A percentile compares a stretch with the other conserved stretches of the same genome.
Evolutionary conservation across 2,888 invertebrate genomes (phyloP).

Genomic region (Venustoraphidia nigricollis): DNA sequence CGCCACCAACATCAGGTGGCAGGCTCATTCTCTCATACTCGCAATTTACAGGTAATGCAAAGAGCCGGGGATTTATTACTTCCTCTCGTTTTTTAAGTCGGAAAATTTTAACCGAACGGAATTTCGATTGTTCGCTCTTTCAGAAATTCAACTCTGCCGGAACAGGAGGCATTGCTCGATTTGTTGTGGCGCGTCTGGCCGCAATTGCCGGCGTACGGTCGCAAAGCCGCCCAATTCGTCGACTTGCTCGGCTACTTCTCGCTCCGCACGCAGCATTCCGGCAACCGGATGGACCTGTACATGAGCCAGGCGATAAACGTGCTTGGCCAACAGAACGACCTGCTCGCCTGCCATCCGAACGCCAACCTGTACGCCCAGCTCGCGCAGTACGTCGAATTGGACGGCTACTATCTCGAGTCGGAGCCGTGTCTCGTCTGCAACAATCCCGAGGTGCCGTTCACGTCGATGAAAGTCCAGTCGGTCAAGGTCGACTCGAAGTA

Average conservation of each 20-base stretch:
- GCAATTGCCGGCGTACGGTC: slow-evolving; percentile 73
- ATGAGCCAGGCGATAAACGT: slow-evolving; percentile 77
- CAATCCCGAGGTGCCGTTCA: slow-evolving; percentile 88
- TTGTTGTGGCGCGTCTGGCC: slow-evolving; percentile 89
- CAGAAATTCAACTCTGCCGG: slow-evolving; percentile 58
- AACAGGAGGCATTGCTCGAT: slow-evolving; percentile 67
- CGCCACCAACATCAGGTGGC: slow-evolving; percentile 85
- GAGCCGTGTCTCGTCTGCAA: slow-evolving; percentile 97
- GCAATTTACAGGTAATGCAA: slow-evolving; percentile 58
- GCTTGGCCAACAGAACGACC: slow-evolving; percentile 74
- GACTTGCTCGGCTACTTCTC: slow-evolving; percentile 92
- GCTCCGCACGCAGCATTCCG: slow-evolving; percentile 60
- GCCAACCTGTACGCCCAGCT: slow-evolving; percentile 83
- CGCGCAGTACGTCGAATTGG: slow-evolving; percentile 87
- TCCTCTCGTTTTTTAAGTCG: not conserved
- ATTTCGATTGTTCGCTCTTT: slow-evolving; percentile 9
- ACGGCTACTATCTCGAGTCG: slow-evolving; percentile 91
- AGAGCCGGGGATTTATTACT: not conserved
- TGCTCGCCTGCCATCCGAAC: slow-evolving; percentile 84
- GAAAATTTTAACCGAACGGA: not conserved
- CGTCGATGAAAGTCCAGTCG: slow-evolving; percentile 80
- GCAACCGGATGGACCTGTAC: slow-evolving; percentile 55
- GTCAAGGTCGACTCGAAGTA: slow-evolving; percentile 95
- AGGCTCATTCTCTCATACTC: slow-evolving; percentile 75
- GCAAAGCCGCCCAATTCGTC: slow-evolving; percentile 91